Evolutionary conservation across 2,888 invertebrate genomes (phyloP).

Genomic region (Agrypnus murinus): DNA sequence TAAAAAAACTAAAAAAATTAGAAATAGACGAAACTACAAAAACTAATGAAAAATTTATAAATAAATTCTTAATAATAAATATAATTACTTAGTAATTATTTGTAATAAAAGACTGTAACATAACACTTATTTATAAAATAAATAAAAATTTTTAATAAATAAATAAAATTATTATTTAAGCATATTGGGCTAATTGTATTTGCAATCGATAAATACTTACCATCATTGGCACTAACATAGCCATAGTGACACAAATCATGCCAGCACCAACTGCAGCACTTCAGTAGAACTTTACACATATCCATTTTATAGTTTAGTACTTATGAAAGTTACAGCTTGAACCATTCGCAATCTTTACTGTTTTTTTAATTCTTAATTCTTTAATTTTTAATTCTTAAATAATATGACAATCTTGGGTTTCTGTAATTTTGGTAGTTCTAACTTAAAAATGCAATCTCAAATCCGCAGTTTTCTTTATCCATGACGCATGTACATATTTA

Average conservation of each 20-base stretch:
- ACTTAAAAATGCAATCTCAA: too few species aligned
- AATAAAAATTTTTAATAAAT: conserved; percentile 23
- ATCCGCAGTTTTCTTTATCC: too few species aligned
- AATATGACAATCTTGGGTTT: too few species aligned
- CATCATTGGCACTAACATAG: conserved; percentile 85
- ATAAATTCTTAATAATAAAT: conserved; percentile 28
- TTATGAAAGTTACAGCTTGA: too few species aligned
- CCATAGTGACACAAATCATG: conserved; percentile 87
- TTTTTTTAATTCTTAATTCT: too few species aligned
- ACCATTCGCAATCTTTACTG: too few species aligned
- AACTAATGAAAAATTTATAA: conserved; percentile 40
- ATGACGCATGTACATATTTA: too few species aligned
- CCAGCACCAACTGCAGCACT: conserved; percentile 87
- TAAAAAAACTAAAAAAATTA: conserved; percentile 9
- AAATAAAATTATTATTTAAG: background rate
- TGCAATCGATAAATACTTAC: conserved; percentile 67
- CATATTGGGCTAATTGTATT: conserved; percentile 3
- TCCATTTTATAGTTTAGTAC: too few species aligned
- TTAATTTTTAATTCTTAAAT: too few species aligned
- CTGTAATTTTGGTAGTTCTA: too few species aligned
- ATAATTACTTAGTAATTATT: conserved; percentile 28
- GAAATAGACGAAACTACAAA: background rate
- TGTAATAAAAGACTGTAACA: conserved; percentile 46
- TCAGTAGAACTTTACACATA: too few species aligned
- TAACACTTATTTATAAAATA: conserved; percentile 14